These are phyloP conservation scores for Varanus komodoensis DNA, from an alignment of 2,113 vertebrate genomes.

Conservation along the genomic window DNA sequence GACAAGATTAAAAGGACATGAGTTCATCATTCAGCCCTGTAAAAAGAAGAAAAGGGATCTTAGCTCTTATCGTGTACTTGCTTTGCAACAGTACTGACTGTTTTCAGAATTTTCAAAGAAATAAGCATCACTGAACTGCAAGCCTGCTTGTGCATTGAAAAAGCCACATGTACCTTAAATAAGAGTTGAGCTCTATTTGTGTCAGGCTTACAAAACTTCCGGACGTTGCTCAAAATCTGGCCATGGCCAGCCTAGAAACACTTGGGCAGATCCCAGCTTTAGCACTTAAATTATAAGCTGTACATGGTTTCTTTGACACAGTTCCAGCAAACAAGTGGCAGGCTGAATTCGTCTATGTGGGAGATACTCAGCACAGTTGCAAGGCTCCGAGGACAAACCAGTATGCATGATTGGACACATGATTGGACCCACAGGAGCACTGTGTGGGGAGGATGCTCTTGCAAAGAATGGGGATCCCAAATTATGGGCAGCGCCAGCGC, in stretches of 20 bases:
- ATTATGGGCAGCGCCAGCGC: no score
- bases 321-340: slow-evolving; percentile 52
- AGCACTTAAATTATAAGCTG: slow-evolving; percentile 73
- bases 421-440: background rate
- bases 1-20: slow-evolving; percentile 57
- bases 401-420: background rate
- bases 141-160: slow-evolving; percentile 8
- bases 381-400: background rate
- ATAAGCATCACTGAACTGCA: background rate
- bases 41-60: background rate
- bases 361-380: background rate
- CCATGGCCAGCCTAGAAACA: slow-evolving; percentile 31
- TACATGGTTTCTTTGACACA: slow-evolving; percentile 44
- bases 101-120: background rate
- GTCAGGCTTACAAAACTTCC: slow-evolving; percentile 52
- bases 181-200: slow-evolving; percentile 30
- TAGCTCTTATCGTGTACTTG: background rate
- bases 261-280: slow-evolving; percentile 67
- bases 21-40: slow-evolving; percentile 54
- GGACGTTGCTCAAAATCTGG: slow-evolving; percentile 40
- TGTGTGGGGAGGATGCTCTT: background rate
- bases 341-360: slow-evolving; percentile 14
- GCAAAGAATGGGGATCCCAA: background rate
- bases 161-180: slow-evolving; percentile 40
- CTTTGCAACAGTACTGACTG: background rate